A percentile compares a stretch with the other conserved stretches of the same genome.
Evolutionary conservation across 1,140 invertebrate species (phyloP).

Genomic region (Brachionus sp.): DNA sequence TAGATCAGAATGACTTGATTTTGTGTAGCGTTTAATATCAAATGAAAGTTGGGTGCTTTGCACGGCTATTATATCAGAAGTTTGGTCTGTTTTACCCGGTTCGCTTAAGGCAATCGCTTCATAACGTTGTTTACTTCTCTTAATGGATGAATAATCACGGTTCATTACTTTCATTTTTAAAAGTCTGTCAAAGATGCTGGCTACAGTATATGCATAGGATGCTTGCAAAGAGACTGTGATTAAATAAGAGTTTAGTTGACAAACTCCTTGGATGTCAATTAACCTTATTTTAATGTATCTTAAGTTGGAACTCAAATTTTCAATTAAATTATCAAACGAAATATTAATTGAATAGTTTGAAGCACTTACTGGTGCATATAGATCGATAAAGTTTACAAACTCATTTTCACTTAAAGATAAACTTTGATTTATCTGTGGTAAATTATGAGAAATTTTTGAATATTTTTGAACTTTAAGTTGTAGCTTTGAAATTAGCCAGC

Average conservation of each 20-base stretch:
- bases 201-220: constrained; percentile 15
- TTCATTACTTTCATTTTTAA: constrained; percentile 35
- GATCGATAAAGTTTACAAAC: neutral
- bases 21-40: neutral
- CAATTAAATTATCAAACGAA: neutral
- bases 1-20: constrained; percentile 19
- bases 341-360: neutral
- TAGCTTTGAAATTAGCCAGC: constrained; percentile 30
- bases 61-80: neutral
- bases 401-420: neutral
- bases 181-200: constrained; percentile 7
- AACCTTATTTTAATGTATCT: constrained; percentile 15
- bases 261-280: constrained; percentile 35
- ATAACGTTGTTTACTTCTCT: neutral
- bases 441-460: neutral
- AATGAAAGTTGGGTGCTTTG: neutral
- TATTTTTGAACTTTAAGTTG: neutral
- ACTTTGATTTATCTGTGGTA: neutral
- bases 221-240: constrained; percentile 4
- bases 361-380: neutral
- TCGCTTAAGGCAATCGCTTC: neutral
- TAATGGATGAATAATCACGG: neutral
- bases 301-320: neutral
- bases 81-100: neutral
- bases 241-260: constrained; percentile 35